A percentile compares a stretch with the other conserved stretches of the same genome.
Conservation (phyloP, 2,888 invertebrate genomes). For the Dynastes tityus region DNA sequence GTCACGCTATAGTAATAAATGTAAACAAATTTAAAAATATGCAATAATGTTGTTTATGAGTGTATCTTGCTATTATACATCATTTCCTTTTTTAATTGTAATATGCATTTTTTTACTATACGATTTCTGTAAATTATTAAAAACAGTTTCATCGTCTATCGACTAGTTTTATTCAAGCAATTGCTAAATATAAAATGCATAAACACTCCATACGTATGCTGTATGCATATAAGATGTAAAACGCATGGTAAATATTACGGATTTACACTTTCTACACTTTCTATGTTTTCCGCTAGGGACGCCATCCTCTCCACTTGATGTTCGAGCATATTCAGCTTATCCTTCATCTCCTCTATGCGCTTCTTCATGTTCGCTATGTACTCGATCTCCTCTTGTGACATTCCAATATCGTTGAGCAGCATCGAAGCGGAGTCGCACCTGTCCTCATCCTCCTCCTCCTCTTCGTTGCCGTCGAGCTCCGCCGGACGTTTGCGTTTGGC, state of each 20-base stretch:
- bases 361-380: constrained; percentile 21
- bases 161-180: neutral
- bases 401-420: neutral
- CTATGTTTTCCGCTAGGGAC: neutral
- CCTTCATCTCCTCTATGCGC: constrained; percentile 31
- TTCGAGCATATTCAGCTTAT: constrained; percentile 30
- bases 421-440: no score
- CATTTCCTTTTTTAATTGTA: no score
- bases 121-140: no score
- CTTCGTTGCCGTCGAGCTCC: constrained; percentile 20
- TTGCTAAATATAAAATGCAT: neutral
- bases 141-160: no score
- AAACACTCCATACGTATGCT: no score
- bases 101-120: no score
- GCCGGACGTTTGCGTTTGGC: constrained; percentile 36
- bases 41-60: no score
- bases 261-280: neutral
- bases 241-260: no score
- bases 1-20: no score
- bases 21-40: no score
- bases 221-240: no score
- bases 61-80: no score
- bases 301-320: constrained; percentile 23
- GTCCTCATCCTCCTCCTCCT: neutral
- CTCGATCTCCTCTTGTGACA: constrained; percentile 3